A percentile compares a stretch with the other conserved stretches of the same genome.
phyloP scores from a whole-genome alignment of 2,888 invertebrate species.

The Myathropa florea region DNA sequence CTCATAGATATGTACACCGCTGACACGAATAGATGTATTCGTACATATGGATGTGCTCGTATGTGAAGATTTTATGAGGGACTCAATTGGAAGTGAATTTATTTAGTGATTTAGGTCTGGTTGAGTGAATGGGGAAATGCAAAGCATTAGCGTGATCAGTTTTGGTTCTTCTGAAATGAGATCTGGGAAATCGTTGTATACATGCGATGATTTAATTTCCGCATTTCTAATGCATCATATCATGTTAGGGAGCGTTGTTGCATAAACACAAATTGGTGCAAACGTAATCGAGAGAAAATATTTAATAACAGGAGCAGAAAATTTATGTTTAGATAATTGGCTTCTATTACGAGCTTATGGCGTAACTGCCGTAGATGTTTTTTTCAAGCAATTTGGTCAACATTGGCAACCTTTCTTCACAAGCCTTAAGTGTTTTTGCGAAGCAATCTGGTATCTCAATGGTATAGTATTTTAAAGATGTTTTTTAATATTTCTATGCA shows the following conservation, averaged over 20 bases:
- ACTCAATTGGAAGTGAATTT: constrained; percentile 1
- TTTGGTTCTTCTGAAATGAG: constrained; percentile 22
- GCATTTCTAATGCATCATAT: constrained; percentile 20
- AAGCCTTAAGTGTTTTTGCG: no score
- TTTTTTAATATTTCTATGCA: no score
- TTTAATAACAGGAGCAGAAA: neutral
- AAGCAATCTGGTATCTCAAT: no score
- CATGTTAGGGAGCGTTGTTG: neutral
- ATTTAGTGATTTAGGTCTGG: neutral
- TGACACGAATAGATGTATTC: constrained; percentile 2
- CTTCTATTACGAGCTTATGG: no score
- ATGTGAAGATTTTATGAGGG: neutral
- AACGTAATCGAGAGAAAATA: neutral
- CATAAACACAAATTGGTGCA: constrained; percentile 1
- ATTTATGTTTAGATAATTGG: neutral
- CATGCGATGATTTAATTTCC: constrained; percentile 56
- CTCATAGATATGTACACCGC: constrained; percentile 5
- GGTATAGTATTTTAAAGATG: no score
- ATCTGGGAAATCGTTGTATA: constrained; percentile 40
- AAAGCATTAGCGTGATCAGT: constrained; percentile 32
- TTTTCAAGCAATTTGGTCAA: neutral
- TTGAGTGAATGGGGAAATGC: neutral
- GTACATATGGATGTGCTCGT: neutral
- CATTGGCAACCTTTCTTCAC: no score
- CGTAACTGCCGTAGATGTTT: no score